phyloP scores from a whole-genome alignment of 1,140 invertebrate species.

The Mylabris phalerata region DNA sequence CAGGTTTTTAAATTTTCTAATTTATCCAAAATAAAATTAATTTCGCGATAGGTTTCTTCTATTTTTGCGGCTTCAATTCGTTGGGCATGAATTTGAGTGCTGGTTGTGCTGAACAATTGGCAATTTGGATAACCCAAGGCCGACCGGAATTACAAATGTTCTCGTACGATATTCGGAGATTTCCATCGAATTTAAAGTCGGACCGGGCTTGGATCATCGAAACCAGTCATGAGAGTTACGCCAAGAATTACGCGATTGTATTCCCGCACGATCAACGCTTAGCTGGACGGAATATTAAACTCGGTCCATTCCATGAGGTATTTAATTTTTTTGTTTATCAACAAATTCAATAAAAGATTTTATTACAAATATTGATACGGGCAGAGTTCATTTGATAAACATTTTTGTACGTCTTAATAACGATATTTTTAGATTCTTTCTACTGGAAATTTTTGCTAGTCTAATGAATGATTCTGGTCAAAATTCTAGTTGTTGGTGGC shows the following conservation, averaged over 20 bases:
- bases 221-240: conserved; percentile 79
- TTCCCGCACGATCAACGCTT: conserved; percentile 81
- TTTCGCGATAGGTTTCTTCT: conserved; percentile 50
- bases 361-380: neutral
- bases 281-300: conserved; percentile 67
- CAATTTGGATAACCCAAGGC: conserved; percentile 75
- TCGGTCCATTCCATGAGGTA: conserved; percentile 63
- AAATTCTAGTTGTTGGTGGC: conserved; percentile 47
- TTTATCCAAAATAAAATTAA: too few species aligned
- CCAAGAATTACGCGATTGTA: conserved; percentile 76
- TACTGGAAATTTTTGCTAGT: too few species aligned
- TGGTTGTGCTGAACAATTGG: conserved; percentile 76
- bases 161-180: conserved; percentile 73
- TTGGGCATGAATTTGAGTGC: conserved; percentile 86
- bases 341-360: neutral
- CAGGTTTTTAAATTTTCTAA: conserved; percentile 37
- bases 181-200: conserved; percentile 60
- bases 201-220: conserved; percentile 69
- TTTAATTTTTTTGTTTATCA: conserved; percentile 1
- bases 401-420: conserved; percentile 36
- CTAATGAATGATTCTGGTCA: too few species aligned
- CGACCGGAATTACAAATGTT: conserved; percentile 80
- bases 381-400: neutral
- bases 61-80: conserved; percentile 83
- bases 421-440: too few species aligned